A percentile compares a stretch with the other conserved stretches of the same genome.
Evolutionary conservation across 1,140 invertebrate species (phyloP).

Genomic region (Atta cephalotes): DNA sequence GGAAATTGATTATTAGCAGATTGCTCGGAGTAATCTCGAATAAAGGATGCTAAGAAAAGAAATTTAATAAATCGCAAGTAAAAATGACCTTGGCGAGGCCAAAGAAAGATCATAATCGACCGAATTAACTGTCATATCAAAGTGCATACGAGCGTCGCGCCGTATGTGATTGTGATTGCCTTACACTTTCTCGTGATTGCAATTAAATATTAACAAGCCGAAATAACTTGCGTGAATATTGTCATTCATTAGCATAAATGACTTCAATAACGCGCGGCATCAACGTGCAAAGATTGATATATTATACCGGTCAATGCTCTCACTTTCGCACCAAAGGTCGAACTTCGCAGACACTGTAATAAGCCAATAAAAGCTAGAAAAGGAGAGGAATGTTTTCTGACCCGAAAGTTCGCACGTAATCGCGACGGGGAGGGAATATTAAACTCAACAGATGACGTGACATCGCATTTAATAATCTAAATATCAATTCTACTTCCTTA

Average conservation of each 20-base stretch:
- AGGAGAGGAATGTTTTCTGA: not conserved
- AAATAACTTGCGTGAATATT: slow-evolving; percentile 32
- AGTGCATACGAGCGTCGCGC: slow-evolving; percentile 17
- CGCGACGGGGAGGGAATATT: not conserved
- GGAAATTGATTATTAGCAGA: not conserved
- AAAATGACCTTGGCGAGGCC: not conserved
- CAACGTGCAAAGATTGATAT: not conserved
- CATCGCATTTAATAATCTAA: not conserved
- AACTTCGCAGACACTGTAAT: not conserved
- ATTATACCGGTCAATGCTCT: slow-evolving; percentile 11
- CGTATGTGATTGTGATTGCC: not conserved
- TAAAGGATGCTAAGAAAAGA: not conserved
- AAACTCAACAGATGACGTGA: not conserved
- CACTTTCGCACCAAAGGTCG: not conserved
- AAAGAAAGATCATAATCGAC: slow-evolving; percentile 25
- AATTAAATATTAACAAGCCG: slow-evolving; percentile 44
- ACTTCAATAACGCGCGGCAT: not conserved
- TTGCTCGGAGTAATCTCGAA: too few species aligned
- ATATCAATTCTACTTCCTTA: not conserved
- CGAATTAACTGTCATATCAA: slow-evolving; percentile 30
- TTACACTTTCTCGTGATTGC: slow-evolving; percentile 33
- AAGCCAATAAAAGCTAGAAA: not conserved
- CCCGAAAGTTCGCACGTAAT: not conserved
- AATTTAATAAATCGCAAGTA: not conserved
- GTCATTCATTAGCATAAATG: slow-evolving; percentile 9